Evolutionary conservation across 2,888 invertebrate genomes (phyloP).

Genomic region (Girardia tigrina): DNA sequence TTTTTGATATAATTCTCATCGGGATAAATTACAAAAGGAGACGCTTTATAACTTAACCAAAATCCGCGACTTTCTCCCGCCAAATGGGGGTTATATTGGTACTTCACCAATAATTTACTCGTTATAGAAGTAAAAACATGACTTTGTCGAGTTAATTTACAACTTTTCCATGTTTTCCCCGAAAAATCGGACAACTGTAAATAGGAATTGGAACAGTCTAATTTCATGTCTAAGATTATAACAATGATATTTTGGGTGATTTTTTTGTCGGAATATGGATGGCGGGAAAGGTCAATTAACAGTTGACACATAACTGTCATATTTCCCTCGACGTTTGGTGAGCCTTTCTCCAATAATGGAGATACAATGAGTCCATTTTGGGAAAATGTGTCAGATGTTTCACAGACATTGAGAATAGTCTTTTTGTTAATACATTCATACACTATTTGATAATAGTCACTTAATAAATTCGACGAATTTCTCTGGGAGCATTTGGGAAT

Average conservation of each 20-base stretch:
- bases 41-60: slow-evolving; percentile 31
- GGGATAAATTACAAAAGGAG: slow-evolving; percentile 11
- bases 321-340: neutral
- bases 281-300: neutral
- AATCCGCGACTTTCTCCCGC: slow-evolving; percentile 17
- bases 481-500: neutral
- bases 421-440: slow-evolving; percentile 29
- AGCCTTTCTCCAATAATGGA: neutral
- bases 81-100: slow-evolving; percentile 16
- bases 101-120: slow-evolving; percentile 20
- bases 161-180: slow-evolving; percentile 29
- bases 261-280: slow-evolving; percentile 19
- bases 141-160: slow-evolving; percentile 28
- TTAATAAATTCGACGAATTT: neutral
- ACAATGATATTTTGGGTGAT: slow-evolving; percentile 26
- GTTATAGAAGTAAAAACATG: slow-evolving; percentile 31
- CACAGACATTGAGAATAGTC: slow-evolving; percentile 24
- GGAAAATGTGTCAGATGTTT: neutral
- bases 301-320: slow-evolving; percentile 16
- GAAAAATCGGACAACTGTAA: slow-evolving; percentile 24
- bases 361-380: slow-evolving; percentile 25
- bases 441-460: slow-evolving; percentile 33
- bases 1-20: neutral
- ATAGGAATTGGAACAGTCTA: slow-evolving; percentile 26
- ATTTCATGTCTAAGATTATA: slow-evolving; percentile 28